Conservation (phyloP, 2,888 invertebrate species). For the Polydrusus cervinus region DNA sequence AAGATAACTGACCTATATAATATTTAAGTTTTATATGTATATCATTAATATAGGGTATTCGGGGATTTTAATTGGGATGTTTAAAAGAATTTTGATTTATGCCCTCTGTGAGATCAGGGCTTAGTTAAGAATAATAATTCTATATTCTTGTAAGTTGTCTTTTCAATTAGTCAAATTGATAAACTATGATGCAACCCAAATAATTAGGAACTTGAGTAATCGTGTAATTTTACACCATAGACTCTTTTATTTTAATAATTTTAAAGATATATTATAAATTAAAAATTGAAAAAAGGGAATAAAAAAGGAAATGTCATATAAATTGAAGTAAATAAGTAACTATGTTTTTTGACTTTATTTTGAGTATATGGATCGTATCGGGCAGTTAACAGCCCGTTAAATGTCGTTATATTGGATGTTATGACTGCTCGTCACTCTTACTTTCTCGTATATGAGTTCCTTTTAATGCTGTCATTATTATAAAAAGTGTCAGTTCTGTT, state of each 20-base stretch:
- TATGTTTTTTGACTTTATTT: conserved; percentile 15
- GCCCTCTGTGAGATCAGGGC: too few species aligned
- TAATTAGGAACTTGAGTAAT: neutral
- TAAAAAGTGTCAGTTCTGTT: too few species aligned
- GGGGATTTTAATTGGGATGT: too few species aligned
- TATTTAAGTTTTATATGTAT: too few species aligned
- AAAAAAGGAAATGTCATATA: too few species aligned
- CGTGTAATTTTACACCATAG: neutral
- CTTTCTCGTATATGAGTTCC: conserved; percentile 23
- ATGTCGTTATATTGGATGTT: conserved; percentile 35
- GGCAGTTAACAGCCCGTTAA: conserved; percentile 39
- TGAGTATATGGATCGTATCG: conserved; percentile 16
- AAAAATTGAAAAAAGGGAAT: neutral
- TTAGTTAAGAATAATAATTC: neutral
- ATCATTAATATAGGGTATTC: too few species aligned
- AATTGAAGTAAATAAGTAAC: too few species aligned
- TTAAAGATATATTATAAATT: neutral
- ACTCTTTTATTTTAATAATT: neutral
- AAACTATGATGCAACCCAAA: conserved; percentile 28
- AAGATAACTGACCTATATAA: too few species aligned
- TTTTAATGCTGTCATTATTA: conserved; percentile 32
- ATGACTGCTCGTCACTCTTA: conserved; percentile 22
- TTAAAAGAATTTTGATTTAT: too few species aligned
- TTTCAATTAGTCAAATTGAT: conserved; percentile 39
- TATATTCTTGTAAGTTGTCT: conserved; percentile 35